Conservation (phyloP, 30 jellyfish, hydroid and myxozoan genomes). For the Nemopilema nomurai region DNA sequence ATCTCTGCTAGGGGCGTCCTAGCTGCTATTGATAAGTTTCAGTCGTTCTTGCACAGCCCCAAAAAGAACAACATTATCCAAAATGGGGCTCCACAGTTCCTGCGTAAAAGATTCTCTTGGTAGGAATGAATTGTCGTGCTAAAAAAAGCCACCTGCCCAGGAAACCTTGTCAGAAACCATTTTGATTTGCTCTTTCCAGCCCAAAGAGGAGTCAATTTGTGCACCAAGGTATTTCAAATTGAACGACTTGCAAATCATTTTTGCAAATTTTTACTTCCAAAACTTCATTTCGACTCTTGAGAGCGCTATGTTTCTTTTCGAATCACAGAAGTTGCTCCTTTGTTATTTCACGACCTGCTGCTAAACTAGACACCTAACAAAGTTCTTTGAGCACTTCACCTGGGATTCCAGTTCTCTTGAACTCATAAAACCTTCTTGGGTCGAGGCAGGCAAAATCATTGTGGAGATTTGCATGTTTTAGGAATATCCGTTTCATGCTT, state of each 20-base stretch:
- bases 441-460: conserved; percentile 24
- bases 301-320: background rate
- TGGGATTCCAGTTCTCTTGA: conserved; percentile 20
- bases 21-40: background rate
- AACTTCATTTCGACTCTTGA: background rate
- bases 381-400: conserved; percentile 10
- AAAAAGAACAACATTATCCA: background rate
- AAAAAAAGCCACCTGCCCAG: background rate
- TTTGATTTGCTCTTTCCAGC: background rate
- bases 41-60: background rate
- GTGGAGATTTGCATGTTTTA: conserved; percentile 15
- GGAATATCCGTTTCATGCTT: conserved; percentile 31
- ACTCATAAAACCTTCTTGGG: conserved; percentile 21
- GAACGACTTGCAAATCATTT: no score
- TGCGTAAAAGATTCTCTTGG: background rate
- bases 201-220: no score
- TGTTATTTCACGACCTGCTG: conserved; percentile 11
- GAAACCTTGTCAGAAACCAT: background rate
- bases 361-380: conserved; percentile 8
- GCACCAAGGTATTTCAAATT: no score
- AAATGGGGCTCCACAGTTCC: background rate
- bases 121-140: background rate
- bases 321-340: no score
- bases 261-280: no score
- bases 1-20: background rate